These are phyloP conservation scores for Antennarius striatus DNA, from an alignment of 2,113 vertebrate species.

Conservation along the genomic window DNA sequence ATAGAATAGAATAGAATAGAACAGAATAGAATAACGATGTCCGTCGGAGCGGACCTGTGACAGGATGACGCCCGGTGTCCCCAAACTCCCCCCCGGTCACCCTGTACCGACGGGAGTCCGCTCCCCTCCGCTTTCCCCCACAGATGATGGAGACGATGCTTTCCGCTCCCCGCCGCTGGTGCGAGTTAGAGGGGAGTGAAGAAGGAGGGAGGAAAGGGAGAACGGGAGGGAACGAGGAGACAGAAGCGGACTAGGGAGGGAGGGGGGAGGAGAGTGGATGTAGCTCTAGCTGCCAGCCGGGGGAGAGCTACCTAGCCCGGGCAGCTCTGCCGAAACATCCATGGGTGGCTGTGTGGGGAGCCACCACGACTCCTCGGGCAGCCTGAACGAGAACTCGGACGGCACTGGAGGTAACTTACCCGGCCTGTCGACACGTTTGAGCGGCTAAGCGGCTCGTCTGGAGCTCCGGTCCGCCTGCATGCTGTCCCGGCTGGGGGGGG, in stretches of 20 bases:
- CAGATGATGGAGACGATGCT: conserved; percentile 37
- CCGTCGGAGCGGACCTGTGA: no score
- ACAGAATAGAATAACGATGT: not conserved
- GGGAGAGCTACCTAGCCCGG: conserved; percentile 74
- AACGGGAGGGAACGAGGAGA: conserved; percentile 24
- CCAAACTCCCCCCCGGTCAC: conserved; percentile 48
- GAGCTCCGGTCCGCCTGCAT: conserved; percentile 35
- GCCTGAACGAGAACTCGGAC: conserved; percentile 97
- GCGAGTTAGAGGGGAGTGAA: conserved; percentile 30
- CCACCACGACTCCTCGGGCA: conserved; percentile 97
- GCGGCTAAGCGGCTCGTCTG: conserved; percentile 10
- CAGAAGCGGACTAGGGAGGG: conserved; percentile 26
- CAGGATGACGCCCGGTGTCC: not conserved
- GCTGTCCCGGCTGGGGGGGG: conserved; percentile 55
- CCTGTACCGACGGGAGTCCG: conserved; percentile 53
- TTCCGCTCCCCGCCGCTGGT: conserved; percentile 18
- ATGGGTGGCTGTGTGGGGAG: conserved; percentile 99
- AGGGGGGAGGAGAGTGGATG: conserved; percentile 52
- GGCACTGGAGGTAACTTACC: conserved; percentile 89
- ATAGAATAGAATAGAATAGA: no score
- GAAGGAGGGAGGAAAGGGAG: conserved; percentile 12
- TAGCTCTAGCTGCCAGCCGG: conserved; percentile 71
- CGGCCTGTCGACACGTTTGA: not conserved
- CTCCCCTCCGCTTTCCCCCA: conserved; percentile 20
- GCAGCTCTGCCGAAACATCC: conserved; percentile 82